Conservation (phyloP, 2,888 invertebrate species). For the Emesis castigata region DNA sequence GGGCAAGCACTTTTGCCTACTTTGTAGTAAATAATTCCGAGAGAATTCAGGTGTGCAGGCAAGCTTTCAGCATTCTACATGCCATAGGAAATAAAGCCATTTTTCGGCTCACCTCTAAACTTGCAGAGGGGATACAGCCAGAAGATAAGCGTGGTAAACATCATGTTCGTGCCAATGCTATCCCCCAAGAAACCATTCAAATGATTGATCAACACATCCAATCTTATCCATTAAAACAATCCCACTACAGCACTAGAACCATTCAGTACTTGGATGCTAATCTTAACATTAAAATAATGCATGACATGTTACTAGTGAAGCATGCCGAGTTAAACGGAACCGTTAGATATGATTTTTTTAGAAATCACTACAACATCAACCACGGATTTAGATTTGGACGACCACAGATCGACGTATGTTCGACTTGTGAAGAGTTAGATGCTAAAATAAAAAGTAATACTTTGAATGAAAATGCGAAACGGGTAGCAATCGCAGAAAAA, state of each 20-base stretch:
- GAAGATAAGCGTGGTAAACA: conserved; percentile 6
- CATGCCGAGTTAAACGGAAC: conserved; percentile 3
- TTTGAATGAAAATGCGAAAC: conserved; percentile 32
- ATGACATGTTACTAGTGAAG: conserved; percentile 28
- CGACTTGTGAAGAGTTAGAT: conserved; percentile 34
- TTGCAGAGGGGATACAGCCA: not conserved
- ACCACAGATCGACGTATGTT: conserved; percentile 35
- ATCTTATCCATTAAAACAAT: conserved; percentile 27
- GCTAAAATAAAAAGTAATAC: conserved; percentile 27
- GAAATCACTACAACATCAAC: conserved; percentile 23
- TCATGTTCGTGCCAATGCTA: not conserved
- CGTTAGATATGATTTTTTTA: conserved; percentile 20
- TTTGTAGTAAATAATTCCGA: not conserved
- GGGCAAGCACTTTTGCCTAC: not conserved
- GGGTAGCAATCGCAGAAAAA: conserved; percentile 21
- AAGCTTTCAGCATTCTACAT: not conserved
- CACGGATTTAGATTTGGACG: conserved; percentile 21
- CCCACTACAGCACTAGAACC: conserved; percentile 21
- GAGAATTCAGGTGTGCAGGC: not conserved
- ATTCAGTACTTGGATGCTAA: conserved; percentile 31
- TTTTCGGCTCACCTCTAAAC: not conserved
- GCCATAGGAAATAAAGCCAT: not conserved
- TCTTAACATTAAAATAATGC: conserved; percentile 33
- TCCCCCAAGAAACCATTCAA: conserved; percentile 4
- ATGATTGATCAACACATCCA: conserved; percentile 12